Percentiles rank a stretch among this genome's conserved stretches.
Evolutionary conservation across 2,797 vertebrate species (phyloP).

Genomic region (Poeciliopsis infans): DNA sequence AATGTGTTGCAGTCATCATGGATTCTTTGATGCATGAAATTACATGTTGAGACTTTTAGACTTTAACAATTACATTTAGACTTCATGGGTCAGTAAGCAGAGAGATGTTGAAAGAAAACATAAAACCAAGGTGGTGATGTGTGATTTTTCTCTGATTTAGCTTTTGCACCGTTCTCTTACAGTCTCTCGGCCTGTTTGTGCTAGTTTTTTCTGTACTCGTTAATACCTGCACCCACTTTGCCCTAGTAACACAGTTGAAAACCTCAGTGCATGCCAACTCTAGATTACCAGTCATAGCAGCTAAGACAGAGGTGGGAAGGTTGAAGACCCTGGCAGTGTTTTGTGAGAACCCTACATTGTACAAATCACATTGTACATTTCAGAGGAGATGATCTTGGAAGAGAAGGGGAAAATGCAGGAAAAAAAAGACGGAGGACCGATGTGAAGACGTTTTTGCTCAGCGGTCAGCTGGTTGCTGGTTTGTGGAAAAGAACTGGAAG

Average conservation of each 20-base stretch:
- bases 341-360: slow-evolving; percentile 26
- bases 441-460: slow-evolving; percentile 7
- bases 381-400: slow-evolving; percentile 6
- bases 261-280: slow-evolving; percentile 44
- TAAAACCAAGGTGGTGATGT: background rate
- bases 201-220: slow-evolving; percentile 32
- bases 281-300: slow-evolving; percentile 60
- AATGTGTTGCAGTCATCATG: background rate
- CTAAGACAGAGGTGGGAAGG: slow-evolving; percentile 37
- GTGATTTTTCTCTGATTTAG: slow-evolving; percentile 14
- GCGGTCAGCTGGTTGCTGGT: slow-evolving; percentile 40
- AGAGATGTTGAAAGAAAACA: background rate
- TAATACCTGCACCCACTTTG: slow-evolving; percentile 62
- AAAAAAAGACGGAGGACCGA: slow-evolving; percentile 18
- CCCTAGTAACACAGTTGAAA: slow-evolving; percentile 71
- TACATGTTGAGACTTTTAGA: background rate
- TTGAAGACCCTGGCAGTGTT: slow-evolving; percentile 30
- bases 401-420: slow-evolving; percentile 7
- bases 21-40: background rate
- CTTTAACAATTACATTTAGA: slow-evolving; percentile 8
- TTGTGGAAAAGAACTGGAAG: slow-evolving; percentile 54
- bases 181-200: slow-evolving; percentile 13
- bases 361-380: slow-evolving; percentile 42
- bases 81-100: slow-evolving; percentile 4
- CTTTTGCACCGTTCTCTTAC: slow-evolving; percentile 10